Evolutionary conservation across 2,797 vertebrate genomes (phyloP), one percentile per base, ranked within the genome.

Genomic region (Muscicapa striata): DNA sequence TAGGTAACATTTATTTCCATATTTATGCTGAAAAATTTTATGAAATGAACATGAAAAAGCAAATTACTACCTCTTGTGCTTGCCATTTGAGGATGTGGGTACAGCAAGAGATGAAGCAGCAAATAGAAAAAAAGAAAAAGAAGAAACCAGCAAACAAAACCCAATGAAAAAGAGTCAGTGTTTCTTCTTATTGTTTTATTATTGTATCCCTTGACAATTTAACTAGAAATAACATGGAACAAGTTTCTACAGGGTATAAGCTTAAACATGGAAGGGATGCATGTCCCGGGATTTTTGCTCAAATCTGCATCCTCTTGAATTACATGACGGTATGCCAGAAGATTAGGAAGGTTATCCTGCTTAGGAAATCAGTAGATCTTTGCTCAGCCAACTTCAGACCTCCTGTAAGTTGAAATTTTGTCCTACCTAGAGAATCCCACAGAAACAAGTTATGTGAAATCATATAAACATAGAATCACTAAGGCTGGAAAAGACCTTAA

Each of bases 401-500:
- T 54, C 22, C 3, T 72, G 0, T 45, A 20, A 20, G 4, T 4
- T 76, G 36, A 15, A 84, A 64, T 70, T 59, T 32, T 26, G 4
- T 70, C 13, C 11, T 78, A 9, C 21, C 26, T 66, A 52, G 29
- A 82, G 14, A 57, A 67, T 76, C 8, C 55, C 16, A 46, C 16
- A 74, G 15, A 55, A 63, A 46, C 4, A 27, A 27, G 13, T 4
- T 30, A 8, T 46, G 9, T 29, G 49, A 21, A 14, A 18, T 70
- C 29, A 64, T 1, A 45, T 18, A 67, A 54, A 9, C 14, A 27
- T 9, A 15, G 38, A 58, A 51, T 26, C 0, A 0, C 30, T 69
- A 24, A 27, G 6, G 11, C 4, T 89, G 51, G n/a, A 58, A 46
- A 63, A 51, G 18, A 23, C 11, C 3, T 40, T 45, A 30, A 64